Base-by-base conservation (phyloP, 2,888 invertebrate genomes). In the Eristalis arbustorum region DNA sequence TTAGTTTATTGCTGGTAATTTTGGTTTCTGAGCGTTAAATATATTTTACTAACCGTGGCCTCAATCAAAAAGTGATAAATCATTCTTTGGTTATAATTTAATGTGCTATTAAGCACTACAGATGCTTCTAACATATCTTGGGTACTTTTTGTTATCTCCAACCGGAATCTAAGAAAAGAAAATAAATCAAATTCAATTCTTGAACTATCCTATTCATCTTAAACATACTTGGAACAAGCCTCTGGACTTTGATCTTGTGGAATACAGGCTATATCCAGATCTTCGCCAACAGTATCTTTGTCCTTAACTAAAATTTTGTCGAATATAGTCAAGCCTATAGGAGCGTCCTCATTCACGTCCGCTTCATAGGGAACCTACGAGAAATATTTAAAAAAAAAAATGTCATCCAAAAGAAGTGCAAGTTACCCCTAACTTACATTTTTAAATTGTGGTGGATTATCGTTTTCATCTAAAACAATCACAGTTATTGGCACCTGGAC, bases 391-490 rank as follows among this genome's bases (percentile, higher is more conserved):
- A 59, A 73, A 25, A 56, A 37, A 62, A 42, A 61, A 75, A 79
- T 25, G 18, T 1, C 11, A 5, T 10, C 40, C 18, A 8, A 37
- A 14, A 14, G 6, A 0, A 1, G 23, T 18, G 1, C 14, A 1
- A 4, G 0, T n/a, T n/a, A n/a, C n/a, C n/a, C n/a, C n/a, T 18
- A 49, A 8, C 94, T 94, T 93, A 96, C 96, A 92, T 96, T 95
- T 92, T 94, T 94, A 93, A 97, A 97, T 78, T 94, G 94, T 8
- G 98, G 98, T 40, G 96, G 94, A 92, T 97, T 98, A 91, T 98
- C 98, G 91, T 98, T 98, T 90, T 97, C 97, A 90, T 98, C 98
- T 11, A 96, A 93, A 18, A 98, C 95, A 84, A 98, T 97, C 83
- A 98, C 96, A 37, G 96, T 96, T 62, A 97, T 96, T 3, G 96